A percentile compares a stretch with the other conserved stretches of the same genome.
Evolutionary conservation across 2,797 vertebrate genomes (phyloP).

Genomic region (Falco concolor): DNA sequence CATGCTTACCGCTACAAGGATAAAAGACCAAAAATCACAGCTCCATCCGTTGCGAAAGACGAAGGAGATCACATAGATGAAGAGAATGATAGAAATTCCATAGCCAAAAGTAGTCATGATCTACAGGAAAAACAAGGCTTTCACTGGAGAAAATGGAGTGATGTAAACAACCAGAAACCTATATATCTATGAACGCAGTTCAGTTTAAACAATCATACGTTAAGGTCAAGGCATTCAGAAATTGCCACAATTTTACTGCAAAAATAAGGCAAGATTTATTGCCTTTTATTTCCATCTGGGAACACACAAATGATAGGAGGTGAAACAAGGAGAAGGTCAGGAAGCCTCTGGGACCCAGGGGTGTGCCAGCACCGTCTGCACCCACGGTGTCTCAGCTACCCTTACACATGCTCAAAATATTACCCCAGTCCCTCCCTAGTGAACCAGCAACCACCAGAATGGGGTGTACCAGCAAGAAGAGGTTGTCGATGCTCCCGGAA

Average conservation of each 20-base stretch:
- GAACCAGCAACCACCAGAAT: neutral
- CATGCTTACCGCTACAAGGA: constrained; percentile 82
- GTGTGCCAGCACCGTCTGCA: neutral
- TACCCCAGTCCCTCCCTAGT: neutral
- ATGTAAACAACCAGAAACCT: neutral
- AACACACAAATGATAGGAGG: neutral
- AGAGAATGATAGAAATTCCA: constrained; percentile 80
- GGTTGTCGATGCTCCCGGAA: fast-evolving
- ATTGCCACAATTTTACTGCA: neutral
- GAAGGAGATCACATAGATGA: constrained; percentile 85
- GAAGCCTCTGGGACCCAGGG: neutral
- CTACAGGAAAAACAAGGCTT: constrained; percentile 62
- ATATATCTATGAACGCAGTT: fast-evolving
- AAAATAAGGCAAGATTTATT: neutral
- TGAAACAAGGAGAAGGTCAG: neutral
- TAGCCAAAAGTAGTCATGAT: constrained; percentile 74
- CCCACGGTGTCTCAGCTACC: neutral
- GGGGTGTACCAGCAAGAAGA: constrained; percentile 13
- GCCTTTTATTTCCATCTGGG: neutral
- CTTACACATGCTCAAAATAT: neutral
- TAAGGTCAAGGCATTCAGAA: neutral
- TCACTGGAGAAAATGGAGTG: neutral
- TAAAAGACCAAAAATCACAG: constrained; percentile 84
- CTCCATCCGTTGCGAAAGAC: constrained; percentile 80
- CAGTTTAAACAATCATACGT: neutral